These are phyloP conservation scores for Moxostoma hubbsi DNA, from an alignment of 2,797 vertebrate species.

Conservation along the genomic window DNA sequence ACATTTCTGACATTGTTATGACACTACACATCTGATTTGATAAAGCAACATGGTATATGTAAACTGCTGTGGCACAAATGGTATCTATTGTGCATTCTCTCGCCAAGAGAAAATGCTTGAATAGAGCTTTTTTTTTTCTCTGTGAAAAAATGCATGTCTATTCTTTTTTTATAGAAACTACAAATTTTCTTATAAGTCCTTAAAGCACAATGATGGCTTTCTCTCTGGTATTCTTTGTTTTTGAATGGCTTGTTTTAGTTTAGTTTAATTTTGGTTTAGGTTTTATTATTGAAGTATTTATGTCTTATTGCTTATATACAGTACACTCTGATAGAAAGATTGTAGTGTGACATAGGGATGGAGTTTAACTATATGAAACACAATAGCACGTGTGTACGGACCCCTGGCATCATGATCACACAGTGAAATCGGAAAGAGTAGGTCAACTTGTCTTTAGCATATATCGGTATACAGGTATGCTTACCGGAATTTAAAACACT, in stretches of 20 bases:
- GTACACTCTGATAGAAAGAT: conserved; percentile 2
- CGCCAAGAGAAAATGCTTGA: conserved; percentile 10
- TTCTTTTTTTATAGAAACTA: conserved; percentile 28
- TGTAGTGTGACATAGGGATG: conserved; percentile 16
- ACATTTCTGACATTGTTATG: conserved; percentile 11
- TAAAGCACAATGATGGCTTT: conserved; percentile 19
- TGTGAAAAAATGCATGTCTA: conserved; percentile 38
- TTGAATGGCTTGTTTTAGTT: conserved; percentile 34
- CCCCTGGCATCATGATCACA: background rate
- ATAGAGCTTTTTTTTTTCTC: background rate
- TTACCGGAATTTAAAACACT: too few relatives aligned
- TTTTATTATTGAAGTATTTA: conserved; percentile 26
- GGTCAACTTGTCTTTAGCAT: too few relatives aligned
- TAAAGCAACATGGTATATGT: conserved; percentile 23
- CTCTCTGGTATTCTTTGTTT: conserved; percentile 23
- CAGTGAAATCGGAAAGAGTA: too few relatives aligned
- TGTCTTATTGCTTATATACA: conserved; percentile 5
- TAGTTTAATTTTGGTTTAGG: background rate
- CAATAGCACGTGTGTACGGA: background rate
- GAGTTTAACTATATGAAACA: background rate
- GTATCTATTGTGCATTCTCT: background rate
- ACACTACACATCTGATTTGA: background rate
- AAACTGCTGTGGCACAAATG: conserved; percentile 13
- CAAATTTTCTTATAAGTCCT: conserved; percentile 11
- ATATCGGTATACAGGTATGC: too few relatives aligned